These are phyloP conservation scores for Epinephelus lanceolatus DNA, from an alignment of 2,113 vertebrate genomes.

Conservation along the genomic window DNA sequence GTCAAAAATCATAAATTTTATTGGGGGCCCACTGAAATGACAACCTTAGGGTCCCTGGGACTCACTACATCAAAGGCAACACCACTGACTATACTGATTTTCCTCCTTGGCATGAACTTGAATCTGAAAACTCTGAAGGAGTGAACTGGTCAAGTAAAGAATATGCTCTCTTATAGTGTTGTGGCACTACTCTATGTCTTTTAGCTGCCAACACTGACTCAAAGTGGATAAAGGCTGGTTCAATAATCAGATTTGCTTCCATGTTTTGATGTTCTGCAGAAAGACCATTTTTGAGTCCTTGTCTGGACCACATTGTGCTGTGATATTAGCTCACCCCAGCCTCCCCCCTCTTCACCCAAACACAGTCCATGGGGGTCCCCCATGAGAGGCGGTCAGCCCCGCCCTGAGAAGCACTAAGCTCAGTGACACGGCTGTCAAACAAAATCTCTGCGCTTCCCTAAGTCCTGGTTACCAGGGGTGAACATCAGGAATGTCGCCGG, in stretches of 20 bases:
- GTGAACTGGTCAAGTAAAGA: conserved; percentile 15
- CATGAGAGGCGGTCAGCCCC: conserved; percentile 58
- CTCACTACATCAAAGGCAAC: too few species aligned
- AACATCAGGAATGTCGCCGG: conserved; percentile 86
- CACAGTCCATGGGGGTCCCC: conserved; percentile 62
- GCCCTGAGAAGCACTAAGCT: conserved; percentile 74
- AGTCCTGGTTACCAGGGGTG: conserved; percentile 88
- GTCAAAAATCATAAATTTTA: too few species aligned
- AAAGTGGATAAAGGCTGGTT: conserved; percentile 44
- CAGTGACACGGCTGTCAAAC: conserved; percentile 82
- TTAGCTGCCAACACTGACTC: conserved; percentile 57
- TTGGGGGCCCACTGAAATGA: too few species aligned
- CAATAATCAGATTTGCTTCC: conserved; percentile 74
- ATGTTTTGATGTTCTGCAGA: conserved; percentile 64
- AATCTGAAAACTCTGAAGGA: conserved; percentile 25
- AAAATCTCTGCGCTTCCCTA: conserved; percentile 83
- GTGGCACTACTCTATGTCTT: conserved; percentile 26
- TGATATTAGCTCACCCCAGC: conserved; percentile 31
- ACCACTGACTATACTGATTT: not conserved
- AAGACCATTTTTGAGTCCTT: conserved; percentile 41
- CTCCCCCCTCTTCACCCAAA: conserved; percentile 58
- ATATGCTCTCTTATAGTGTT: conserved; percentile 13
- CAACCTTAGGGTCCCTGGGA: too few species aligned
- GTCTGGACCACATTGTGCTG: conserved; percentile 59
- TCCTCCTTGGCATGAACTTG: conserved; percentile 15